phyloP scores from a whole-genome alignment of 2,888 invertebrate genomes.

The Cryptocephalus primarius region DNA sequence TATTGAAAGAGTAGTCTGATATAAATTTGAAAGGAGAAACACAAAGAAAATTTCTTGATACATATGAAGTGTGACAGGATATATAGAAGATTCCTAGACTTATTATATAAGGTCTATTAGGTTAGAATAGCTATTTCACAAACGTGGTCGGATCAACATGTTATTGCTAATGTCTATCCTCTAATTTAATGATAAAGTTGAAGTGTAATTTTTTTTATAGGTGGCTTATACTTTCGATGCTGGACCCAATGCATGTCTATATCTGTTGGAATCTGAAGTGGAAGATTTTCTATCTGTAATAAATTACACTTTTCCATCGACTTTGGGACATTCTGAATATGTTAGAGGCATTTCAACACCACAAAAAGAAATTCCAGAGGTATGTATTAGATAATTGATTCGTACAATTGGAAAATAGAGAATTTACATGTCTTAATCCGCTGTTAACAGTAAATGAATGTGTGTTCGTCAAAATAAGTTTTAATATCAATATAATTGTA shows the following conservation, averaged over 20 bases:
- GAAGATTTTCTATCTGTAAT: constrained; percentile 56
- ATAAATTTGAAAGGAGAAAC: too few relatives aligned
- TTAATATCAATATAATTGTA: too few relatives aligned
- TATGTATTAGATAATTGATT: constrained; percentile 1
- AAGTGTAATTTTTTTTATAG: constrained; percentile 30
- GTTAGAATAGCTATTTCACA: background rate
- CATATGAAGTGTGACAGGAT: too few relatives aligned
- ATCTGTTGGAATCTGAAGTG: constrained; percentile 66
- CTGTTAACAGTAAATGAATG: background rate
- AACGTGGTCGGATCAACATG: too few relatives aligned
- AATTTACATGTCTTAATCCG: background rate
- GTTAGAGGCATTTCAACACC: constrained; percentile 43
- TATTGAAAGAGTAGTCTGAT: background rate
- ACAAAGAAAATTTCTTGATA: too few relatives aligned
- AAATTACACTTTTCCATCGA: constrained; percentile 64
- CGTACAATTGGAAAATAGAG: background rate
- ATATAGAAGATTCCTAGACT: too few relatives aligned
- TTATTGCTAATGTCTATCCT: background rate
- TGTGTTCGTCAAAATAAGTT: too few relatives aligned
- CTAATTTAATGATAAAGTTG: background rate
- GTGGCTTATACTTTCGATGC: constrained; percentile 98
- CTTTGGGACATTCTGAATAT: constrained; percentile 39
- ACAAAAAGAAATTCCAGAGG: constrained; percentile 6
- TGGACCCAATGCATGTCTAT: constrained; percentile 92
- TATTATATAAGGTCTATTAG: too few relatives aligned